Base-by-base conservation (phyloP, 2,888 invertebrate genomes). In the Lycophotia porphyrea region DNA sequence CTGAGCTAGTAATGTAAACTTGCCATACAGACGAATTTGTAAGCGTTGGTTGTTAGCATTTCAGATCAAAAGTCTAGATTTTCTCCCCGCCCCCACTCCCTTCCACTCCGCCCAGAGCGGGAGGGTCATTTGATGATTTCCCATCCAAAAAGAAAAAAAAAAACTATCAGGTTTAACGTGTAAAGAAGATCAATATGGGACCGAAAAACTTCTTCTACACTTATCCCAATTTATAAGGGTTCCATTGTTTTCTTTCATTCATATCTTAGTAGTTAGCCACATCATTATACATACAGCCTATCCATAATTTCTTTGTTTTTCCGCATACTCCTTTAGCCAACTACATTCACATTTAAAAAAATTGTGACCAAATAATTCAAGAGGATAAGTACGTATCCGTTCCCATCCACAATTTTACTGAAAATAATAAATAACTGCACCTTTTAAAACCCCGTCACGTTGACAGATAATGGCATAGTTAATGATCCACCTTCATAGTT, bases 401-500 rank as follows among this genome's bases (percentile, higher is more conserved):
- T 27, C 18, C 36, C 5, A 8, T 11, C 24, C 9, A 47, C 2
- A 61, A 52, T n/a, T 27, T 18, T 24, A 34, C 27, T 65, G 24
- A 44, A 74, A 44, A 75, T 58, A 31, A 39, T 63, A 39, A 63
- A 58, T 75, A 27, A n/a, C 27, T 44, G 13, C 15, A 15, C 18
- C 24, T 77, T 77, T 52, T 18, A n/a, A 78, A 47, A 44, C 13
- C 31, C 36, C 55, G 47, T 31, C 67, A 60, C 58, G 39, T 4
- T 4, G 18, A 78, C 34, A 42, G 78, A 69, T 60, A 78, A 42
- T 49, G 34, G 49, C 21, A 34, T 60, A 42, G 70, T 76, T 78
- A 76, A 79, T 63, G 71, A 76, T 76, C 15, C 36, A 63, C 63
- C 76, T 63, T 63, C n/a, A 47, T 55, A 71, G 76, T 77, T 55